Percentiles rank a stretch among this genome's conserved stretches.
phyloP scores from a whole-genome alignment of 2,113 vertebrate species.

The Ctenodactylus gundi region DNA sequence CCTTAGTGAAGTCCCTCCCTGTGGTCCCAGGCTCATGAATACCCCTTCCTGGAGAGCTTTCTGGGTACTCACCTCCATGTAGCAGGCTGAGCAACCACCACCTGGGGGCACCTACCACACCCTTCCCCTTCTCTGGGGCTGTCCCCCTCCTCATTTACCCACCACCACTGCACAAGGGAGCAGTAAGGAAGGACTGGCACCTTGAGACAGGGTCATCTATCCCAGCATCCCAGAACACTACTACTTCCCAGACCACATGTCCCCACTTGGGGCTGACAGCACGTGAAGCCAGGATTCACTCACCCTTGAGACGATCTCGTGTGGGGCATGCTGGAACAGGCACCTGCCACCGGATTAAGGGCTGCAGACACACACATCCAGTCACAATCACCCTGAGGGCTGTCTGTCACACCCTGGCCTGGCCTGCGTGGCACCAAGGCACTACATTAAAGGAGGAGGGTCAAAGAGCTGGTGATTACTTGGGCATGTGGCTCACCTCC shows the following conservation, averaged over 20 bases:
- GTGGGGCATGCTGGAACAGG: background rate
- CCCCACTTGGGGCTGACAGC: background rate
- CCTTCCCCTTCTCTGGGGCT: background rate
- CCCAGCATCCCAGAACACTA: background rate
- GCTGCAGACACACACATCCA: background rate
- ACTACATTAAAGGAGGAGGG: slow-evolving; percentile 45
- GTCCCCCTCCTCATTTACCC: fast-evolving
- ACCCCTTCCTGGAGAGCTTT: background rate
- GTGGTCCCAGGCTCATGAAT: background rate
- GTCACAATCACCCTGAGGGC: background rate
- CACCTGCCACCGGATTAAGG: background rate
- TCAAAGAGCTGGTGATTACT: slow-evolving; percentile 52
- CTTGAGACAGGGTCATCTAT: background rate
- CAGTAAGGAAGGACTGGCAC: background rate
- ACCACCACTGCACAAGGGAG: background rate
- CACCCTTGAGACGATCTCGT: background rate
- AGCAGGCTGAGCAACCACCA: background rate
- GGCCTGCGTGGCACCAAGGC: slow-evolving; percentile 43
- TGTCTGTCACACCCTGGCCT: slow-evolving; percentile 25
- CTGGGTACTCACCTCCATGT: background rate
- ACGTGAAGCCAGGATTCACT: background rate
- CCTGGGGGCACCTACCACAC: background rate
- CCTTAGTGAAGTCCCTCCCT: no score
- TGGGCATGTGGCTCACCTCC: slow-evolving; percentile 70
- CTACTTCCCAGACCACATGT: background rate